Evolutionary conservation across 2,797 vertebrate species (phyloP).

Genomic region (Oreonectes daqikongensis): DNA sequence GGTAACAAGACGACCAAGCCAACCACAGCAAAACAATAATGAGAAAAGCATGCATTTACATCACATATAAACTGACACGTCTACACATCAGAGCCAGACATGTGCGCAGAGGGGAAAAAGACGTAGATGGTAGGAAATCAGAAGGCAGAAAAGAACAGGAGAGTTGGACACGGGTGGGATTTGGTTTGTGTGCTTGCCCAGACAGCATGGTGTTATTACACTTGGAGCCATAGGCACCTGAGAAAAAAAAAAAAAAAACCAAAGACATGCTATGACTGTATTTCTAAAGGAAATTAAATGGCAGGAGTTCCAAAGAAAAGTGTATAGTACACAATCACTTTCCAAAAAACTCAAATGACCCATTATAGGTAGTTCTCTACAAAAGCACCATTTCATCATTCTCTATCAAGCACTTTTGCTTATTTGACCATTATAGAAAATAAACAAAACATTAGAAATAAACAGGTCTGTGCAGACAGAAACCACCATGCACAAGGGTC

Average conservation of each 20-base stretch:
- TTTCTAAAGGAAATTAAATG: conserved; percentile 49
- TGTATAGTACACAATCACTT: background rate
- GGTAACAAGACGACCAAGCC: conserved; percentile 59
- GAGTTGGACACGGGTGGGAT: conserved; percentile 55
- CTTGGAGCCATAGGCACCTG: conserved; percentile 57
- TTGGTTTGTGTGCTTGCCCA: conserved; percentile 60
- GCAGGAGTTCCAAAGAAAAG: conserved; percentile 4
- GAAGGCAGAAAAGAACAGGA: conserved; percentile 35
- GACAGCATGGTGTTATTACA: conserved; percentile 55
- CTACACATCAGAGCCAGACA: conserved; percentile 51
- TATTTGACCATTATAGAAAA: background rate
- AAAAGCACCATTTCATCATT: background rate
- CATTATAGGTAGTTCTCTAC: conserved; percentile 12
- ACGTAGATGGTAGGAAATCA: conserved; percentile 43
- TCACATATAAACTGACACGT: conserved; percentile 8
- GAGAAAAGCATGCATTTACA: conserved; percentile 16
- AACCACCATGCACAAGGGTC: conserved; percentile 9
- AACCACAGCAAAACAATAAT: conserved; percentile 54
- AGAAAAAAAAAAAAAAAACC: conserved; percentile 51
- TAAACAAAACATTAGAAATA: background rate
- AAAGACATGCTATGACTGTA: conserved; percentile 42
- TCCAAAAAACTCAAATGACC: conserved; percentile 2
- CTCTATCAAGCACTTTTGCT: background rate
- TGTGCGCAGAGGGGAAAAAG: conserved; percentile 50
- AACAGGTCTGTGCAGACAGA: conserved; percentile 8